A percentile compares a stretch with the other conserved stretches of the same genome.
phyloP scores from a whole-genome alignment of 2,113 vertebrate species.

The Spea multiplicata region DNA sequence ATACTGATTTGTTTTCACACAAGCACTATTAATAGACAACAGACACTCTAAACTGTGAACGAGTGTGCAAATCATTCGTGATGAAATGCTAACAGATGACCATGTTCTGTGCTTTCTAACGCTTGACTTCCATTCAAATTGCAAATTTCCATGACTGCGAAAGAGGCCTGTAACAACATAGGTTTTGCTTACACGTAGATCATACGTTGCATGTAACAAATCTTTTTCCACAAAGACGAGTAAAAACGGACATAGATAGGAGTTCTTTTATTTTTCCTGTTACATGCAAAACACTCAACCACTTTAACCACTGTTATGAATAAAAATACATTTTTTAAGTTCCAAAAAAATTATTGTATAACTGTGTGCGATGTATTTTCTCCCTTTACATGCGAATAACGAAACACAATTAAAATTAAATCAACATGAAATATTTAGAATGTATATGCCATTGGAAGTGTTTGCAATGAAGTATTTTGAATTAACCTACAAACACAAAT shows the following conservation, averaged over 20 bases:
- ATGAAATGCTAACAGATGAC: conserved; percentile 79
- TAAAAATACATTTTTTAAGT: conserved; percentile 19
- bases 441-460: too few relatives aligned
- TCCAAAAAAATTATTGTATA: neutral
- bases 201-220: conserved; percentile 58
- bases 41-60: conserved; percentile 58
- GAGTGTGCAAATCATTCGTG: conserved; percentile 77
- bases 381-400: too few relatives aligned
- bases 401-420: too few relatives aligned
- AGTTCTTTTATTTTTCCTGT: conserved; percentile 53
- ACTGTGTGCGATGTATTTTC: neutral
- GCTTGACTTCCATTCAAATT: conserved; percentile 74
- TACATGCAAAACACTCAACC: conserved; percentile 51
- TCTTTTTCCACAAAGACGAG: conserved; percentile 54
- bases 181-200: conserved; percentile 61
- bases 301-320: conserved; percentile 54
- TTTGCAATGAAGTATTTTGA: too few relatives aligned
- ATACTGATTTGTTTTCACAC: conserved; percentile 72
- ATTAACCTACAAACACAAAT: too few relatives aligned
- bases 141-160: conserved; percentile 76
- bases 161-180: conserved; percentile 65
- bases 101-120: conserved; percentile 68
- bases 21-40: conserved; percentile 72
- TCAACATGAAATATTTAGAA: too few relatives aligned
- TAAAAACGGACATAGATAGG: conserved; percentile 58